phyloP scores from a whole-genome alignment of 2,888 invertebrate genomes.

The Chloroclystis v-ata region DNA sequence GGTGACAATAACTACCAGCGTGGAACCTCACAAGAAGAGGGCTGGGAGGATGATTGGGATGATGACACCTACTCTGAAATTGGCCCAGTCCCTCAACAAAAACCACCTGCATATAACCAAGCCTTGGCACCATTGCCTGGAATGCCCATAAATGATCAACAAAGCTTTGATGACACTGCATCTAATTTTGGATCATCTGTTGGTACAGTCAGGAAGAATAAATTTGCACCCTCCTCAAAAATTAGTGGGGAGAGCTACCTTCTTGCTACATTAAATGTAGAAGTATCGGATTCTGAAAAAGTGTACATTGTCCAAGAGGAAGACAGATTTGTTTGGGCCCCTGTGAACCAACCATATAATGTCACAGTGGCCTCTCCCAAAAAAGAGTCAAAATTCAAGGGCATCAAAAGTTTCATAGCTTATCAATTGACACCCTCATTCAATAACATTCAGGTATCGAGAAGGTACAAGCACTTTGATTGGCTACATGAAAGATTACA shows the following conservation, averaged over 20 bases:
- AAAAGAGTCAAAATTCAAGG: constrained; percentile 98
- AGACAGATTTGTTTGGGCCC: constrained; percentile 87
- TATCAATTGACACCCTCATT: constrained; percentile 97
- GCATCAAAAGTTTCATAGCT: constrained; percentile 97
- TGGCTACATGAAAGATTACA: constrained; percentile 97
- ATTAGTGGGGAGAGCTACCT: constrained; percentile 94
- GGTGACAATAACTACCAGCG: constrained; percentile 68
- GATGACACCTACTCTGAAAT: constrained; percentile 89
- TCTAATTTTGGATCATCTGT: constrained; percentile 78
- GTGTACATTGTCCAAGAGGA: constrained; percentile 86
- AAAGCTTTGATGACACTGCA: constrained; percentile 72
- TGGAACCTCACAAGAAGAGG: constrained; percentile 79
- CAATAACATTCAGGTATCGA: constrained; percentile 93
- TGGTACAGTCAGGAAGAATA: constrained; percentile 84
- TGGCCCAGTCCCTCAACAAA: constrained; percentile 74
- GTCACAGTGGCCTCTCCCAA: constrained; percentile 96
- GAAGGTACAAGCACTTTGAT: constrained; percentile 99
- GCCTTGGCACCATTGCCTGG: constrained; percentile 66
- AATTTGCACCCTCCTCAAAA: constrained; percentile 94
- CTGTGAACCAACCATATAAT: constrained; percentile 84
- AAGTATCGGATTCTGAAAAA: constrained; percentile 83
- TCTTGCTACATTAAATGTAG: constrained; percentile 84
- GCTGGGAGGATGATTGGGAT: constrained; percentile 93
- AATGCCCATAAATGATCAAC: constrained; percentile 72
- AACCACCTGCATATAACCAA: constrained; percentile 58